Conservation (phyloP, 2,888 invertebrate genomes). For the Cabera pusaria region DNA sequence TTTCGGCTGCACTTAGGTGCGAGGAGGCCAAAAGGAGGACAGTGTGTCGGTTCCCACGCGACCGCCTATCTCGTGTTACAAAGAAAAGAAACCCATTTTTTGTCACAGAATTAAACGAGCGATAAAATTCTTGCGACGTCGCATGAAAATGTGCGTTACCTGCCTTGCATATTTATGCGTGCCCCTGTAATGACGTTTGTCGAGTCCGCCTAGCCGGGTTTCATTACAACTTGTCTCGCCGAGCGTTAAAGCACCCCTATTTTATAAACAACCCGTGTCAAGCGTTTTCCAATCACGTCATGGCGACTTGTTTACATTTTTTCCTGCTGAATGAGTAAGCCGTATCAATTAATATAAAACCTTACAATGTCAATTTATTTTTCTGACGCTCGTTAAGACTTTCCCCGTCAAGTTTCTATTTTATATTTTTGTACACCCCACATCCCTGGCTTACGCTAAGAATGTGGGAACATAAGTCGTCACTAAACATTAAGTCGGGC, state of each 20-base stretch:
- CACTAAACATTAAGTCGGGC: conserved; percentile 69
- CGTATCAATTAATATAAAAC: conserved; percentile 59
- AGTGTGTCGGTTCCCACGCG: conserved; percentile 75
- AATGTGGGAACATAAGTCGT: conserved; percentile 73
- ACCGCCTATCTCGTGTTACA: conserved; percentile 72
- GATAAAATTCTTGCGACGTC: conserved; percentile 83
- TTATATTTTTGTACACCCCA: conserved; percentile 43
- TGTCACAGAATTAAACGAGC: conserved; percentile 80
- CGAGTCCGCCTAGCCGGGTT: conserved; percentile 64
- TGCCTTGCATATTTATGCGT: conserved; percentile 83
- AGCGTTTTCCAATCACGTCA: conserved; percentile 66
- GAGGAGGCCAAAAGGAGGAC: conserved; percentile 51
- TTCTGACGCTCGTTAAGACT: conserved; percentile 53
- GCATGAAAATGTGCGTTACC: conserved; percentile 83
- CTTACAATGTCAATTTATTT: conserved; percentile 45
- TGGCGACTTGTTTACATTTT: conserved; percentile 64
- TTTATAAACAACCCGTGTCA: conserved; percentile 72
- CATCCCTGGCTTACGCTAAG: conserved; percentile 59
- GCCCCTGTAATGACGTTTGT: conserved; percentile 80
- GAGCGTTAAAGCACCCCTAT: conserved; percentile 56
- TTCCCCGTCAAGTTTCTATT: conserved; percentile 38
- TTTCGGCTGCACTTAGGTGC: conserved; percentile 76
- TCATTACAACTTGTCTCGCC: conserved; percentile 68
- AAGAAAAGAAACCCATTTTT: conserved; percentile 74
- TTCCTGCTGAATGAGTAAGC: conserved; percentile 50